Conservation (phyloP, 2,888 invertebrate genomes). For the Pachliopta kotzebuea region DNA sequence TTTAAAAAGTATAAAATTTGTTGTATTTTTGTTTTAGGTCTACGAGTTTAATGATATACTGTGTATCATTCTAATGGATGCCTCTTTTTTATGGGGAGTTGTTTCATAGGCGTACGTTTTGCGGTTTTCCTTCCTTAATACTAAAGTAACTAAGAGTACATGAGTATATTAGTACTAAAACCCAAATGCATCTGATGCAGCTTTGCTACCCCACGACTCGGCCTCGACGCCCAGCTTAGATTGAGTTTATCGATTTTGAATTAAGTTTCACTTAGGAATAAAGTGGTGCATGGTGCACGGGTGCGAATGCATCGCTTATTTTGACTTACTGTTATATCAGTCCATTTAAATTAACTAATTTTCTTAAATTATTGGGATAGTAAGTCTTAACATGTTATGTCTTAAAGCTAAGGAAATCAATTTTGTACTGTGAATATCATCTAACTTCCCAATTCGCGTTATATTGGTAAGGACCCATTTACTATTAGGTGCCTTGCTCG, state of each 20-base stretch:
- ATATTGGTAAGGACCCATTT: no score
- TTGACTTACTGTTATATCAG: not conserved
- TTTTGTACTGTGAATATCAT: no score
- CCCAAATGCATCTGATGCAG: not conserved
- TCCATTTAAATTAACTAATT: not conserved
- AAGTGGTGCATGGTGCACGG: conserved; percentile 10
- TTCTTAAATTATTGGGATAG: not conserved
- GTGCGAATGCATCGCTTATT: not conserved
- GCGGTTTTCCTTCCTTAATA: not conserved
- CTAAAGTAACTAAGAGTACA: not conserved
- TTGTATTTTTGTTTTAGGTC: no score
- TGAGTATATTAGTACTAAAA: not conserved
- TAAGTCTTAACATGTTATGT: no score
- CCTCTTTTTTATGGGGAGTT: no score
- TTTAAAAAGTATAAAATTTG: no score
- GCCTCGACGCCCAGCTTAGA: conserved; percentile 12
- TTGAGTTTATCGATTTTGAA: conserved; percentile 23
- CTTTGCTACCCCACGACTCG: not conserved
- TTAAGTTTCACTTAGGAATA: conserved; percentile 21
- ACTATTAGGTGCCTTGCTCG: no score
- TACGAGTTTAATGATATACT: no score
- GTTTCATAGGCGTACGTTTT: no score
- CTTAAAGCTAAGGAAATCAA: no score
- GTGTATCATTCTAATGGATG: no score
- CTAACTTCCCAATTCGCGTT: no score